Evolutionary conservation across 2,888 invertebrate genomes (phyloP).

Genomic region (Rotaria sp.): DNA sequence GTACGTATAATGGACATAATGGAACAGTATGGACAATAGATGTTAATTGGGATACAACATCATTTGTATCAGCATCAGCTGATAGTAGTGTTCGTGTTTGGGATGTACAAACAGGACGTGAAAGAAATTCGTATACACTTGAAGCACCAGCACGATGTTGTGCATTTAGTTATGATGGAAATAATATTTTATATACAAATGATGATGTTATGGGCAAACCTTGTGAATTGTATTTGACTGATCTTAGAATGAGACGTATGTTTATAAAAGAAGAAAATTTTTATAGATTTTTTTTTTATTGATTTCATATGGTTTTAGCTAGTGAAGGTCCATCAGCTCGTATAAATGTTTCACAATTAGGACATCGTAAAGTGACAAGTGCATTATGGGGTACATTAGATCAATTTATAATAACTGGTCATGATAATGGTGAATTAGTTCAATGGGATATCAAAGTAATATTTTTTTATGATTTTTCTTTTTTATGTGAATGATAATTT

Average conservation of each 20-base stretch:
- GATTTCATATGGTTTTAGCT: background rate
- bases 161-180: slow-evolving; percentile 64
- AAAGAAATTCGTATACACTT: background rate
- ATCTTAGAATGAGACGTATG: slow-evolving; percentile 49
- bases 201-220: slow-evolving; percentile 50
- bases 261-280: background rate
- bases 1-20: slow-evolving; percentile 73
- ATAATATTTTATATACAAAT: background rate
- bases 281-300: background rate
- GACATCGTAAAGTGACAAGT: slow-evolving; percentile 33
- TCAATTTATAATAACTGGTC: slow-evolving; percentile 60
- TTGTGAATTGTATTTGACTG: slow-evolving; percentile 75
- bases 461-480: slow-evolving; percentile 58
- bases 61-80: slow-evolving; percentile 83
- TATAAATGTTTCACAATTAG: slow-evolving; percentile 27
- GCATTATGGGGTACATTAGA: slow-evolving; percentile 81
- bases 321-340: background rate
- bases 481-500: background rate
- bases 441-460: slow-evolving; percentile 75
- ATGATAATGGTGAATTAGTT: slow-evolving; percentile 82
- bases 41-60: slow-evolving; percentile 75
- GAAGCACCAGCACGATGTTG: background rate
- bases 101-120: slow-evolving; percentile 69
- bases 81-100: slow-evolving; percentile 84
- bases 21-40: slow-evolving; percentile 98